phyloP scores from a whole-genome alignment of 1,140 invertebrate species.

The Caenorhabditis remanei region DNA sequence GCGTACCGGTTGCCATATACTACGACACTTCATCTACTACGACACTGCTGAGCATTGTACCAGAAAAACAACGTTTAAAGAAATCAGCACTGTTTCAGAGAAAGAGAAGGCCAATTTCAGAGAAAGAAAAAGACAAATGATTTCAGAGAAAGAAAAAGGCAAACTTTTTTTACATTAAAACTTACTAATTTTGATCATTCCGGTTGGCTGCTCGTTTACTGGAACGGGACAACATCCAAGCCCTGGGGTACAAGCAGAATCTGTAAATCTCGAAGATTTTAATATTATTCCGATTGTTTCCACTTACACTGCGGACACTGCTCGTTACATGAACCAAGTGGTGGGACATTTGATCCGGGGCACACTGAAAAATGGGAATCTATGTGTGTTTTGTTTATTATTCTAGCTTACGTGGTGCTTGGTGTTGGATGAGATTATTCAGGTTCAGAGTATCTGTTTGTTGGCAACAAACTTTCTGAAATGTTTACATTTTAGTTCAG shows the following conservation, averaged over 20 bases:
- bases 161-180: background rate
- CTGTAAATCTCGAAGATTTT: background rate
- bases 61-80: too few relatives aligned
- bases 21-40: too few relatives aligned
- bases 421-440: constrained; percentile 58
- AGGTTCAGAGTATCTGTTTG: constrained; percentile 17
- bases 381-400: background rate
- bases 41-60: too few relatives aligned
- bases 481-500: background rate
- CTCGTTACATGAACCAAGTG: constrained; percentile 64
- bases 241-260: constrained; percentile 56
- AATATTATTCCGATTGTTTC: background rate
- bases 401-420: constrained; percentile 53
- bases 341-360: constrained; percentile 65
- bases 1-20: too few relatives aligned
- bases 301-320: constrained; percentile 60
- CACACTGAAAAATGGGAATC: constrained; percentile 58
- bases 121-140: background rate
- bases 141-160: background rate
- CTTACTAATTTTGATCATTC: constrained; percentile 57
- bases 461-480: constrained; percentile 68
- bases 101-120: background rate
- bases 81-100: background rate
- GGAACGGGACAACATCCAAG: constrained; percentile 61
- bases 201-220: constrained; percentile 22